Base-by-base conservation (phyloP, 2,888 invertebrate genomes). In the Drosophila koepferae region DNA sequence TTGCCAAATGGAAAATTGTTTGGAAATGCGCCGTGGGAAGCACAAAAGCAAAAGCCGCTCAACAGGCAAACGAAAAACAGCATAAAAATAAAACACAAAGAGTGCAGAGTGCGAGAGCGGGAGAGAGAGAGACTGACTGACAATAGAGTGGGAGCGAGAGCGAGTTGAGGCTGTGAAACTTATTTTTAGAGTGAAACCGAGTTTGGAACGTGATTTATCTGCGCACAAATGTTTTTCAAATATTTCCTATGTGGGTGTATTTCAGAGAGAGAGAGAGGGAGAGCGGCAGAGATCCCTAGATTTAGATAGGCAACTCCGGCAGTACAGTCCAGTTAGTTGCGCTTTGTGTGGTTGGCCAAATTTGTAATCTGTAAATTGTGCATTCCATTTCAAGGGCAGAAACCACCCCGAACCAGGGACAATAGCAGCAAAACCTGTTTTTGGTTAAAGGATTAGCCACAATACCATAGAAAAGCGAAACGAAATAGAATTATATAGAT, bases 1-100 rank as follows among this genome's bases (percentile, higher is more conserved):
- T 76, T 75, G 72, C 46, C 80, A 80, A 77, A 72, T 67, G 75
- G 59, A 65, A 81, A 60, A 77, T 53, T 72, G 54, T 55, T 66
- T 66, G 74, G 68, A 77, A 88, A 61, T 68, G 64, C 77, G 77
- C 80, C 88, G 88, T 90, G 88, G 83, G 86, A 86, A 86, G 90
- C 86, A 71, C 72, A 65, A 70, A 63, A 72, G 73, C 70, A 66
- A 78, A 82, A 86, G 81, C 88, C 78, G 79, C 85, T 53, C 59
- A 41, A 40, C 70, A 74, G 75, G 77, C 77, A 74, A 56, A 41
- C 48, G 65, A 64, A 63, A 64, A 69, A 64, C 43, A 38, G 63
- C 64, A 64, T n/a, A 51, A 56, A 31, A 49, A 48, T 48, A 48
- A 48, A 48, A 48, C 48, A 49, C 48, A 80, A 49, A 28, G 40